Base-by-base conservation (phyloP, 2,113 vertebrate species). In the Mus musculus region DNA sequence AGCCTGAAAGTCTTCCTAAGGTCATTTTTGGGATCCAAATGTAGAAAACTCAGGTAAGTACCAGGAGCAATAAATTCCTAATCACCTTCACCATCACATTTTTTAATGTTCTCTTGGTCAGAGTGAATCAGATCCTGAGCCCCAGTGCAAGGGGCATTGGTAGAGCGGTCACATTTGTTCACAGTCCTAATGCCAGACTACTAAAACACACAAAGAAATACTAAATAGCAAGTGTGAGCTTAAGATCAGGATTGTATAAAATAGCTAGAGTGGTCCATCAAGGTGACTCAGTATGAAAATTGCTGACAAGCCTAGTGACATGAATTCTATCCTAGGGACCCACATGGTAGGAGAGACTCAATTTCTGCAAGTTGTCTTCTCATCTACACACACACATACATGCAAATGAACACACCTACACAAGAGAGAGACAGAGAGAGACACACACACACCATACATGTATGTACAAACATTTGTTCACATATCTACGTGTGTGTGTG, bases 341-440 rank as follows among this genome's bases (percentile, higher is more conserved):
- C 8, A 46, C 26, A 30, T 46, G 4, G 16, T 65, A 85, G 28
- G 26, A 46, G 8, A 65, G 26, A 65, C 4, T 4, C 14, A 28
- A 46, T 14, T 65, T 65, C 4, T 30, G 61, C 4, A 85, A 65
- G 59, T 30, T 85, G 61, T 46, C 82, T 84, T 61, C 22, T 63
- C 11, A 39, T 0, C 26, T 9, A n/a, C 33, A 39, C 8, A 11
- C 8, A 5, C 7, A 10, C 8, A 14, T 24, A n/a, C 12, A 12
- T 13, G 28, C 22, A 17, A 3, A 3, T 8, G 7, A 46, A 16
- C 7, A 7, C 17, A 12, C 8, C 22, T 26, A 65, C 8, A 65
- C 24, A 65, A 65, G 6, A 63, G 7, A 81, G 6, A 63, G 3
- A 81, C 7, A 33, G 2, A 82, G 2, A 82, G 1, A 84, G 1